Percentiles rank a stretch among this genome's conserved stretches.
phyloP scores from a whole-genome alignment of 2,888 invertebrate genomes.

The Colletes collaris region DNA sequence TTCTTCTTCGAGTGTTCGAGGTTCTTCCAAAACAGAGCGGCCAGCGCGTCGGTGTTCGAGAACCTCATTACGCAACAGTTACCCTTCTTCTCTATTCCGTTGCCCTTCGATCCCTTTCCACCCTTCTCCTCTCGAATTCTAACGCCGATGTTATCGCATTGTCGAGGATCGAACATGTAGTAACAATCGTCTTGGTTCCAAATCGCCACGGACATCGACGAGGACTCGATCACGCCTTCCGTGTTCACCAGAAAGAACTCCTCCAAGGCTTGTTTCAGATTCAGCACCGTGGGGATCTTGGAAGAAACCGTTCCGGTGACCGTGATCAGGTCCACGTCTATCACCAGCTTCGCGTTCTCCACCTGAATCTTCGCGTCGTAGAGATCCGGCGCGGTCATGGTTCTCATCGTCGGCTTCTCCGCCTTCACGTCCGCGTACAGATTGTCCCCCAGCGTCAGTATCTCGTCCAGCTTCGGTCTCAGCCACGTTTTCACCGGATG shows the following conservation, averaged over 20 bases:
- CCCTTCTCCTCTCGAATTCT: constrained; percentile 72
- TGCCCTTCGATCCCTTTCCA: constrained; percentile 46
- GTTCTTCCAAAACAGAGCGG: constrained; percentile 69
- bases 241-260: constrained; percentile 76
- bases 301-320: constrained; percentile 76
- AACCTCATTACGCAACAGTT: constrained; percentile 77
- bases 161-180: constrained; percentile 86
- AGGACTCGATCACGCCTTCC: constrained; percentile 76
- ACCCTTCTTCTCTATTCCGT: constrained; percentile 66
- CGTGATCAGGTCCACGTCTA: constrained; percentile 76
- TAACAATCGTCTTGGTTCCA: constrained; percentile 85
- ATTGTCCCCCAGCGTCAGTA: constrained; percentile 73
- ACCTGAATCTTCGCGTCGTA: constrained; percentile 68
- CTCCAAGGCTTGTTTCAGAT: constrained; percentile 72
- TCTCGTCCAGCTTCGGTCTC: constrained; percentile 74
- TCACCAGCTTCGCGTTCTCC: constrained; percentile 65
- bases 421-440: constrained; percentile 67
- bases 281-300: constrained; percentile 70
- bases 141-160: constrained; percentile 79
- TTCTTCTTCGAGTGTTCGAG: constrained; percentile 70
- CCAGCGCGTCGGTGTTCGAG: constrained; percentile 64
- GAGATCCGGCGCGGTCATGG: constrained; percentile 74
- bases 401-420: constrained; percentile 69
- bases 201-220: constrained; percentile 83
- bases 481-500: constrained; percentile 77